Evolutionary conservation across 1,140 invertebrate species (phyloP).

Genomic region (Lepeophtheirus salmonis): DNA sequence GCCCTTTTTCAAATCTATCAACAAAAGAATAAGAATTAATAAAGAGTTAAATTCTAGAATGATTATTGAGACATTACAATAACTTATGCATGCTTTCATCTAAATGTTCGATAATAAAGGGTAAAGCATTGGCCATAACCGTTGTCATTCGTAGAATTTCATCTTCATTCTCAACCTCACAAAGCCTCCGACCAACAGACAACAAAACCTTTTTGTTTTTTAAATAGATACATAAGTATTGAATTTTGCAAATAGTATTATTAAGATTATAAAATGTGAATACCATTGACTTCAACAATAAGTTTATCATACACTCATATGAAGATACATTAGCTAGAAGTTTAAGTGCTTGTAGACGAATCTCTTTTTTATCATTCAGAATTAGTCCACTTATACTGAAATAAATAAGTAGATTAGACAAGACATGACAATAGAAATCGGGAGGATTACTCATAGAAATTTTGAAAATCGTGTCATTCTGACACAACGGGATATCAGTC

Average conservation of each 20-base stretch:
- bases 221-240: no score
- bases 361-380: not conserved
- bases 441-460: no score
- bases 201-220: no score
- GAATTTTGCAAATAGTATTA: no score
- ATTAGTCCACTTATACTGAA: not conserved
- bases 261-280: no score
- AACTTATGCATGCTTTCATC: not conserved
- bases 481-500: no score
- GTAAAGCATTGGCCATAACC: not conserved
- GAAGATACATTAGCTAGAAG: not conserved
- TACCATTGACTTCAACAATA: not conserved
- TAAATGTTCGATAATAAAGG: not conserved
- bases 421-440: no score
- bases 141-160: not conserved
- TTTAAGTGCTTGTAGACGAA: not conserved
- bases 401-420: no score
- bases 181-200: not conserved
- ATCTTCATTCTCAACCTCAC: not conserved
- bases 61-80: no score
- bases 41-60: no score
- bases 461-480: no score
- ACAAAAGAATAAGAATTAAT: not conserved
- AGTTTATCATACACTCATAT: not conserved
- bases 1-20: not conserved